phyloP scores from a whole-genome alignment of 2,113 vertebrate species.

The Tyrannus savana region DNA sequence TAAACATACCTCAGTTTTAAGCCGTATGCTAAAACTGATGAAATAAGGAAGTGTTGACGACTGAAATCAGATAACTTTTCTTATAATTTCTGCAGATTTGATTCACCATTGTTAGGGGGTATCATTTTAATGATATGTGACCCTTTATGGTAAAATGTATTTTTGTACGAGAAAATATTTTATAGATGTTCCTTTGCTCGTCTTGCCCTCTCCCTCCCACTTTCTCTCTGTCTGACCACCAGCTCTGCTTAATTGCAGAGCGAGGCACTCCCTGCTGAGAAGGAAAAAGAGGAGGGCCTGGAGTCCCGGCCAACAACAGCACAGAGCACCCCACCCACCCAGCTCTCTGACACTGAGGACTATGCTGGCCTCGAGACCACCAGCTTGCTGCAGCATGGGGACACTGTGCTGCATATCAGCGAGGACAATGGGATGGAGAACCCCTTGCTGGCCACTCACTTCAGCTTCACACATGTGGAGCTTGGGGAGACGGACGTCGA shows the following conservation, averaged over 20 bases:
- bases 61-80: not conserved
- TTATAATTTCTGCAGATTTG: not conserved
- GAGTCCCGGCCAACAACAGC: slow-evolving; percentile 49
- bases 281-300: slow-evolving; percentile 58
- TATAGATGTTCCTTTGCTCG: not conserved
- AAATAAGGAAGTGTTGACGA: not conserved
- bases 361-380: slow-evolving; percentile 85
- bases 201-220: not conserved
- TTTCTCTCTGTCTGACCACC: not conserved
- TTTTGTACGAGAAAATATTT: not conserved
- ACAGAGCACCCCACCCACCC: slow-evolving; percentile 54
- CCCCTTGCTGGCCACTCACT: slow-evolving; percentile 83
- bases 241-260: slow-evolving; percentile 61
- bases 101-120: not conserved
- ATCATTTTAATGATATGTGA: not conserved
- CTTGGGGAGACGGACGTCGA: slow-evolving; percentile 75
- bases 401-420: slow-evolving; percentile 82
- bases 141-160: not conserved
- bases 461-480: slow-evolving; percentile 77
- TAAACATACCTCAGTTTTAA: not conserved
- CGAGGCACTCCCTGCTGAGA: slow-evolving; percentile 44
- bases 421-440: slow-evolving; percentile 92
- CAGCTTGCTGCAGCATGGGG: slow-evolving; percentile 82
- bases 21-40: not conserved
- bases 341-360: slow-evolving; percentile 86